phyloP scores from a whole-genome alignment of 2,888 invertebrate species.

The Mesorhabditis belari region DNA sequence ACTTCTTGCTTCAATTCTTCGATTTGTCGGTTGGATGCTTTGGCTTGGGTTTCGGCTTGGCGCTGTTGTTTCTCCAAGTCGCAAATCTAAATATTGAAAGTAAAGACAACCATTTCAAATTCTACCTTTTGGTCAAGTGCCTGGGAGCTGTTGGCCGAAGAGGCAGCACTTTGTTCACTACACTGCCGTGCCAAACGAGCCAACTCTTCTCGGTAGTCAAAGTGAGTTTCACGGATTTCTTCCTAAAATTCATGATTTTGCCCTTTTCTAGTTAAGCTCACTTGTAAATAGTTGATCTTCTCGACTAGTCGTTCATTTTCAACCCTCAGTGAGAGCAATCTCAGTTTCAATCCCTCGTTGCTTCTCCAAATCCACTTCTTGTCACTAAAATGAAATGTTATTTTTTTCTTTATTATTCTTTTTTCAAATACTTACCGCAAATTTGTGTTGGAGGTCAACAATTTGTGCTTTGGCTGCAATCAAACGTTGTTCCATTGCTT shows the following conservation, averaged over 20 bases:
- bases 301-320: slow-evolving; percentile 11
- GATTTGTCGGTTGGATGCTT: not conserved
- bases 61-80: not conserved
- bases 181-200: slow-evolving; percentile 13
- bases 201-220: slow-evolving; percentile 27
- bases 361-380: too few relatives aligned
- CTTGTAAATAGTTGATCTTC: slow-evolving; percentile 15
- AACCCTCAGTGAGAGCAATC: too few relatives aligned
- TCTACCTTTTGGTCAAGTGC: not conserved
- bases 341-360: too few relatives aligned
- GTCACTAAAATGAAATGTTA: too few relatives aligned
- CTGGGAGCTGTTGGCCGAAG: not conserved
- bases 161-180: not conserved
- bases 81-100: not conserved
- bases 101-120: not conserved
- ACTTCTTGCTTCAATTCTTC: not conserved
- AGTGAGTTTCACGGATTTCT: slow-evolving; percentile 30
- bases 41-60: not conserved
- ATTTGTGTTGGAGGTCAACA: too few relatives aligned
- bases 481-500: too few relatives aligned
- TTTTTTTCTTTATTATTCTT: too few relatives aligned
- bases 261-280: too few relatives aligned
- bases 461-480: not conserved
- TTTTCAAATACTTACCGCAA: too few relatives aligned
- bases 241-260: too few relatives aligned